phyloP scores from a whole-genome alignment of 2,888 invertebrate genomes.

The Norana najaformis region DNA sequence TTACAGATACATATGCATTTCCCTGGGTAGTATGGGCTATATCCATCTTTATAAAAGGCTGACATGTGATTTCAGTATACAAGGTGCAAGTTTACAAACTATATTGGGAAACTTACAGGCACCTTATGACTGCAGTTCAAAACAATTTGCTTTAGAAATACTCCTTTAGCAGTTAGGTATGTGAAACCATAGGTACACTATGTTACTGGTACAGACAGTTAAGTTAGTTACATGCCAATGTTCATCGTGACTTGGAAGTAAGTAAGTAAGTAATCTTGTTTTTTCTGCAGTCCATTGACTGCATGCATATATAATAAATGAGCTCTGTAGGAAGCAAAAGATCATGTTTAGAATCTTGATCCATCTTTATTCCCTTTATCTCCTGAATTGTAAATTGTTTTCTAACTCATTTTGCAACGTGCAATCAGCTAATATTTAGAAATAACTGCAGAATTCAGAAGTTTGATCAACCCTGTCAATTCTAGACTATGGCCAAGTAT shows the following conservation, averaged over 20 bases:
- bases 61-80: background rate
- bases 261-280: background rate
- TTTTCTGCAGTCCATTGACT: background rate
- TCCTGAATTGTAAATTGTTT: background rate
- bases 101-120: background rate
- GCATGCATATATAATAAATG: background rate
- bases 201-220: background rate
- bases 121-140: background rate
- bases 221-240: background rate
- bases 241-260: conserved; percentile 10
- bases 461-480: background rate
- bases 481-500: background rate
- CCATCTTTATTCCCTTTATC: background rate
- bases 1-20: background rate
- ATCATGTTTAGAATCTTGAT: background rate
- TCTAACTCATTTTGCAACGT: background rate
- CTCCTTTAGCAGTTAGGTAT: background rate
- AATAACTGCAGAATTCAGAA: background rate
- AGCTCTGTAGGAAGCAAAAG: background rate
- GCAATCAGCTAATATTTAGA: background rate
- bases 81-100: background rate
- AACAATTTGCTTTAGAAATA: background rate
- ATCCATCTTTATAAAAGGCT: background rate
- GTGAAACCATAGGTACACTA: background rate
- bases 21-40: too few species aligned